Conservation (phyloP, 2,797 vertebrate genomes). For the Lithobates pipiens region DNA sequence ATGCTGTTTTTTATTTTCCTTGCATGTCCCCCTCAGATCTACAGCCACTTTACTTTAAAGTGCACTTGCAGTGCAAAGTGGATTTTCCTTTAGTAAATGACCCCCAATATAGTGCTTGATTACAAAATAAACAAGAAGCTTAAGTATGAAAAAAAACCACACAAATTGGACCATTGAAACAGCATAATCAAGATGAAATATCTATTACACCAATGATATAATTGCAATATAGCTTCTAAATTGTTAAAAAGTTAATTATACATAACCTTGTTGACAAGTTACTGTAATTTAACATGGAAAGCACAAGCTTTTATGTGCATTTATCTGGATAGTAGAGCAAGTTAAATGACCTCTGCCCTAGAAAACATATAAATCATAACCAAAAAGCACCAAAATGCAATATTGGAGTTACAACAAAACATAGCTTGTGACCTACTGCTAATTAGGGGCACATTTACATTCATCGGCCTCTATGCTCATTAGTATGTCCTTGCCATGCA, state of each 20-base stretch:
- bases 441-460: constrained; percentile 33
- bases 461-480: constrained; percentile 6
- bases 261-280: neutral
- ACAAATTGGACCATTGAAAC: no score
- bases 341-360: constrained; percentile 1
- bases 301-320: neutral
- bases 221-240: neutral
- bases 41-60: no score
- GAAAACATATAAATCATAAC: neutral
- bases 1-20: no score
- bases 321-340: neutral
- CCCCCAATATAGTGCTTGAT: neutral
- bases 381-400: neutral
- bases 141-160: neutral
- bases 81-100: no score
- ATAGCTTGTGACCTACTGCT: constrained; percentile 30
- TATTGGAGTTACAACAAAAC: neutral
- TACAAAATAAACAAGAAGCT: neutral
- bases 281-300: neutral
- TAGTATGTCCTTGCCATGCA: constrained; percentile 39
- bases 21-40: no score
- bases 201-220: neutral
- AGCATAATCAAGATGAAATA: neutral
- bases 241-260: neutral
- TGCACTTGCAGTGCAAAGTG: no score